Evolutionary conservation across 2,113 vertebrate species (phyloP).

Genomic region (Globicephala melas): DNA sequence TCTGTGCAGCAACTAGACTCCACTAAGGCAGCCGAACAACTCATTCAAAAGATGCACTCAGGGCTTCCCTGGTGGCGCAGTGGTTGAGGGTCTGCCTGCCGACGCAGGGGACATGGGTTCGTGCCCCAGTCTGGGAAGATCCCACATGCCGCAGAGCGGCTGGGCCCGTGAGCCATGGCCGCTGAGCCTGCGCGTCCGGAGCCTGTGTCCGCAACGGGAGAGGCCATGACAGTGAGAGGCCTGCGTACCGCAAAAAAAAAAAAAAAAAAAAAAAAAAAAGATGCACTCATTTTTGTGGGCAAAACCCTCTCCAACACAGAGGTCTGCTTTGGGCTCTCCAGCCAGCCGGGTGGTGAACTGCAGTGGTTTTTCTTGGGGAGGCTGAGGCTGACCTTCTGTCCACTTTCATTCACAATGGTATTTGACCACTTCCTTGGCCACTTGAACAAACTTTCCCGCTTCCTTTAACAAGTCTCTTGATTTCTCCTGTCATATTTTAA

Average conservation of each 20-base stretch:
- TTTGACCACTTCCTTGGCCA: neutral
- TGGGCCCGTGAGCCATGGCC: too few relatives aligned
- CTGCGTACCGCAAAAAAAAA: too few relatives aligned
- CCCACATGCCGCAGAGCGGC: too few relatives aligned
- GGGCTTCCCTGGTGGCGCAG: too few relatives aligned
- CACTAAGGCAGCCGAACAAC: neutral
- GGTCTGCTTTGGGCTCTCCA: neutral
- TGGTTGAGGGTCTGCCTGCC: too few relatives aligned
- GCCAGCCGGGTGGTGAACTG: neutral
- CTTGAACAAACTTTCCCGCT: neutral
- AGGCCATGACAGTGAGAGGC: too few relatives aligned
- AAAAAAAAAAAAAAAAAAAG: neutral
- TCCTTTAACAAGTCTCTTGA: neutral
- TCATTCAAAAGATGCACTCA: neutral
- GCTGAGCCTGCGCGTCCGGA: too few relatives aligned
- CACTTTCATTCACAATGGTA: slow-evolving; percentile 6
- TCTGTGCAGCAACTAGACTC: neutral
- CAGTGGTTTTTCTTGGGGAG: neutral
- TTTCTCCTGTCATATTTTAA: neutral
- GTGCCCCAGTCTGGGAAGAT: too few relatives aligned
- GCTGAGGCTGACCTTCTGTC: neutral
- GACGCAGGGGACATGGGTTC: too few relatives aligned
- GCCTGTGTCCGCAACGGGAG: too few relatives aligned
- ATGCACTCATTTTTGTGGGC: neutral
- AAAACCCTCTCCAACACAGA: neutral